phyloP scores from a whole-genome alignment of 1,140 invertebrate species.

The Nasonia giraulti region DNA sequence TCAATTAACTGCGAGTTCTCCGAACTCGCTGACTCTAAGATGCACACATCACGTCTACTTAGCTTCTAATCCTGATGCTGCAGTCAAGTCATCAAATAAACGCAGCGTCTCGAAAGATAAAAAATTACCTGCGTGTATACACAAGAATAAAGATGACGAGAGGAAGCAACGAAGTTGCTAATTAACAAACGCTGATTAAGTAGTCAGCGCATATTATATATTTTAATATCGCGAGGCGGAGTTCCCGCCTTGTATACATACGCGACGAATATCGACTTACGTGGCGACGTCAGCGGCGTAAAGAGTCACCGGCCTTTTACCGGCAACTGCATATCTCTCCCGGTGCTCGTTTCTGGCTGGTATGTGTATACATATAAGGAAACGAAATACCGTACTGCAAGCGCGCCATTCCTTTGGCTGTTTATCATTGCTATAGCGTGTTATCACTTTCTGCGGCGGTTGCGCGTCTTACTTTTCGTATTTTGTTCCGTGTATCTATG shows the following conservation, averaged over 20 bases:
- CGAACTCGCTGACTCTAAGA: background rate
- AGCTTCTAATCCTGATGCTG: background rate
- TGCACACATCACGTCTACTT: background rate
- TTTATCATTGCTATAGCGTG: background rate
- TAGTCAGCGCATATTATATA: conserved; percentile 8
- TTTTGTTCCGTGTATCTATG: too few relatives aligned
- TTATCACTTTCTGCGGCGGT: background rate
- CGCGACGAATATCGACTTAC: conserved; percentile 22
- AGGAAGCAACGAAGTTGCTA: background rate
- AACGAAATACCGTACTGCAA: background rate
- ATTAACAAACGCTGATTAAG: too few relatives aligned
- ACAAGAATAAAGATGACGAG: conserved; percentile 1
- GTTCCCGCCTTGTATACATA: background rate
- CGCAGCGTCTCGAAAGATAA: background rate
- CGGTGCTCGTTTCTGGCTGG: background rate
- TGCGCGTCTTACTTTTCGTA: too few relatives aligned
- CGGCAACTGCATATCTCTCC: background rate
- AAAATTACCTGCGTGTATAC: background rate
- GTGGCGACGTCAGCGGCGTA: background rate
- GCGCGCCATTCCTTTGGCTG: background rate
- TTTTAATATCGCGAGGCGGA: background rate
- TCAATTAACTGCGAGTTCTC: too few relatives aligned
- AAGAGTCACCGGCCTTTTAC: conserved; percentile 6
- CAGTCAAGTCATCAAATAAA: background rate
- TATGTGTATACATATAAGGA: background rate